Base-by-base conservation (phyloP, 2,797 vertebrate species). In the Scarus forsteni region DNA sequence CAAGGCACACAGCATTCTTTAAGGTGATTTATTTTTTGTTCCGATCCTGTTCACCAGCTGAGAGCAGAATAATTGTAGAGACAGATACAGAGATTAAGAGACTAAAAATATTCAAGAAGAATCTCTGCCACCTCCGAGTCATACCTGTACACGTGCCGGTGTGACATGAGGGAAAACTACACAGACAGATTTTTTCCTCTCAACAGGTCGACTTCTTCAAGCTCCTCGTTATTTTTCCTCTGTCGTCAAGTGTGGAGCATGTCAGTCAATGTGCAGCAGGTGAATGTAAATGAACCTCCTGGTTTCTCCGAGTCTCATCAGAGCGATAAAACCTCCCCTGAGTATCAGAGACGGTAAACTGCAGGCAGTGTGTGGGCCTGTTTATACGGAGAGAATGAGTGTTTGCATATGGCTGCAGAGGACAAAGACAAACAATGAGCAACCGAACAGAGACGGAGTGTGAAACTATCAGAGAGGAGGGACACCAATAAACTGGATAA, bases 11-110 rank as follows among this genome's bases (percentile, higher is more conserved):
- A 42, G 58, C 60, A 12, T 68, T 70, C 36, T 44, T 71, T 77
- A 44, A 70, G 60, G 61, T 39, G 6, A 58, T 84, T 78, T 84
- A 86, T 83, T 86, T 79, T 77, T 18, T 57, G 50, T 70, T 75
- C 55, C 52, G 77, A 44, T 63, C 39, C 36, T 62, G 52, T 70
- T 60, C 19, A 75, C 18, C 19, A 72, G 65, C 46, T 36, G 8
- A 45, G 65, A 42, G 73, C 65, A 68, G 60, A 61, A 53, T 6
- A 35, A 71, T 53, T 18, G 34, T 53, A 49, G 52, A 70, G 60
- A 62, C 61, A 73, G 52, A 57, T 19, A 36, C 10, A 3, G 46
- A 60, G 55, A 60, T 64, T 64, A 18, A 15, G 48, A 54, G 19
- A 77, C 43, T n/a, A 39, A 57, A 34, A 11, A 10, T 62, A 59